Conservation (phyloP, 2,797 vertebrate genomes). For the Brachymystax lenok region DNA sequence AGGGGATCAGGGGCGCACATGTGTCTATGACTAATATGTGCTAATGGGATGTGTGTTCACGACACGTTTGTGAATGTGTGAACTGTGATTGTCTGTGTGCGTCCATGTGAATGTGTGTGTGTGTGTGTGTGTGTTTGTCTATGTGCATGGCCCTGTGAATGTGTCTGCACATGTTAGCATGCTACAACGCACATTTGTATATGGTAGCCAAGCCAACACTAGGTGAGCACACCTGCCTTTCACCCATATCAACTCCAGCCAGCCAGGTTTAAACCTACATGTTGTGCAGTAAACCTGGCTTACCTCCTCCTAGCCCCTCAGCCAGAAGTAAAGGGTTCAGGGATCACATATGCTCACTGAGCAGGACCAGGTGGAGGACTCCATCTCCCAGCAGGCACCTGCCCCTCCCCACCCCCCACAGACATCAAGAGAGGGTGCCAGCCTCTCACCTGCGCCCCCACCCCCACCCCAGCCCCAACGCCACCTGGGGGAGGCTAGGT, state of each 20-base stretch:
- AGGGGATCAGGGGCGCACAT: neutral
- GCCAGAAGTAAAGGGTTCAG: constrained; percentile 33
- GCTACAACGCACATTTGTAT: neutral
- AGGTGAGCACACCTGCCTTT: constrained; percentile 50
- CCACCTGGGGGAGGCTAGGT: constrained; percentile 46
- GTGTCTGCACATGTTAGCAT: constrained; percentile 7
- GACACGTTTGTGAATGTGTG: neutral
- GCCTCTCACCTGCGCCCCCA: constrained; percentile 59
- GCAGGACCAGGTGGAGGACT: constrained; percentile 52
- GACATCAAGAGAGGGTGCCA: constrained; percentile 41
- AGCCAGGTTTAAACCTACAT: constrained; percentile 39
- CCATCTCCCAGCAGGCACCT: constrained; percentile 33
- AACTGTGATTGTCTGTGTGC: neutral
- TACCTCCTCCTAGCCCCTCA: constrained; percentile 15
- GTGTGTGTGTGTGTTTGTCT: constrained; percentile 11
- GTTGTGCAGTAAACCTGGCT: constrained; percentile 12
- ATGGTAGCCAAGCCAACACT: constrained; percentile 1
- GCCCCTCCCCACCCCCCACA: constrained; percentile 20
- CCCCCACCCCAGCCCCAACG: too few relatives aligned
- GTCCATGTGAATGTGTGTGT: neutral
- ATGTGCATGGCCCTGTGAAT: constrained; percentile 3
- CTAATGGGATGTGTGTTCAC: neutral
- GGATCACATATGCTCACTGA: constrained; percentile 51
- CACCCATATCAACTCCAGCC: constrained; percentile 50
- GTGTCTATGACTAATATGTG: neutral